Conservation (phyloP, 92 coral and sea anemone species). For the Epizoanthus fatuus region DNA sequence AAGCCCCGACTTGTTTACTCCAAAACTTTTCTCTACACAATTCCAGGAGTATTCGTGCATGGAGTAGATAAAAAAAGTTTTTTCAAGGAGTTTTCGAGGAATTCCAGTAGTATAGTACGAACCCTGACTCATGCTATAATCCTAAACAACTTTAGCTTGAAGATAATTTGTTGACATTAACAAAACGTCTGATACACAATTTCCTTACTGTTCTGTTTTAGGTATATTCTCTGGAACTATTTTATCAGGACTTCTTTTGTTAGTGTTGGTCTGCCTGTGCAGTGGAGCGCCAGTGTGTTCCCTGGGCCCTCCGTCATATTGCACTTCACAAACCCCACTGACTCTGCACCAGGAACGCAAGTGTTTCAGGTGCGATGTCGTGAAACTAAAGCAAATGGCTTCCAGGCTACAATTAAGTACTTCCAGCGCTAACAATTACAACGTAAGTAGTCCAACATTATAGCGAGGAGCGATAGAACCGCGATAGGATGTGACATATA, state of each 20-base stretch:
- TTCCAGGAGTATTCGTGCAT: too few relatives aligned
- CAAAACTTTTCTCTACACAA: too few relatives aligned
- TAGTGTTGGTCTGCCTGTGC: slow-evolving; percentile 16
- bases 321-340: not conserved
- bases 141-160: not conserved
- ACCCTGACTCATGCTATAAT: too few relatives aligned
- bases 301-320: slow-evolving; percentile 28
- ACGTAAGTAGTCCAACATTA: too few relatives aligned
- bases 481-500: too few relatives aligned
- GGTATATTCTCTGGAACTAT: not conserved
- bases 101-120: too few relatives aligned
- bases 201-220: not conserved
- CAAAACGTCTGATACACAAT: not conserved
- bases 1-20: too few relatives aligned
- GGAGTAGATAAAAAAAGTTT: too few relatives aligned
- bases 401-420: not conserved
- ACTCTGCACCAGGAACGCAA: not conserved
- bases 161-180: not conserved
- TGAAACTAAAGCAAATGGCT: not conserved
- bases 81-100: too few relatives aligned
- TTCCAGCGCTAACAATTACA: not conserved
- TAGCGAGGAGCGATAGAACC: too few relatives aligned
- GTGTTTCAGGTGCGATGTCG: too few relatives aligned
- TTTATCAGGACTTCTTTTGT: not conserved
- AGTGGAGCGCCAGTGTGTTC: slow-evolving; percentile 16